Conservation (phyloP, 1,140 invertebrate genomes). For the Reticulitermes speratus region DNA sequence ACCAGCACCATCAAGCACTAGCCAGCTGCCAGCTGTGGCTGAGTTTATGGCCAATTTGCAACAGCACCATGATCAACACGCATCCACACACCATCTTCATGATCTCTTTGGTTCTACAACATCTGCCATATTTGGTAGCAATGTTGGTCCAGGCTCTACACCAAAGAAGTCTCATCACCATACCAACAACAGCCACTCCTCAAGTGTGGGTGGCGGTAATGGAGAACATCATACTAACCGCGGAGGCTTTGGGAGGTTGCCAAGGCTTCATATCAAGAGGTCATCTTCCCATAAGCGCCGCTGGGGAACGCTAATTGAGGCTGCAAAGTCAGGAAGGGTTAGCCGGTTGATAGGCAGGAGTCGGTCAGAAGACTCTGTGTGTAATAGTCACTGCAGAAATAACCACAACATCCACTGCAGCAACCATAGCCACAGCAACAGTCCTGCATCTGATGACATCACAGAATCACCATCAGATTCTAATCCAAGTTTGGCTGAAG, state of each 20-base stretch:
- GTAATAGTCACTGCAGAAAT: conserved; percentile 60
- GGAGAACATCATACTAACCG: conserved; percentile 20
- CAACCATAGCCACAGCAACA: conserved; percentile 45
- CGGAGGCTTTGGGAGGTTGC: background rate
- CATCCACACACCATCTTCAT: conserved; percentile 50
- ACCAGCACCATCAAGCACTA: conserved; percentile 59
- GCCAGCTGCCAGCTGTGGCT: conserved; percentile 66
- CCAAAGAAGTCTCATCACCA: conserved; percentile 45
- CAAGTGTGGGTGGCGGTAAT: background rate
- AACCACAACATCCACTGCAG: conserved; percentile 40
- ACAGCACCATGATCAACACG: conserved; percentile 43
- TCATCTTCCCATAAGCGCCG: conserved; percentile 65
- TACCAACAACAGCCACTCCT: background rate
- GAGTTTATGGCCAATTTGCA: conserved; percentile 72
- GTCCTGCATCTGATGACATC: conserved; percentile 46
- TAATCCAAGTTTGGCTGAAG: conserved; percentile 49
- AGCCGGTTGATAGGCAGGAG: conserved; percentile 71
- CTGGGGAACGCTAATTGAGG: conserved; percentile 81
- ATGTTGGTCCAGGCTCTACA: conserved; percentile 44
- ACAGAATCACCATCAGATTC: conserved; percentile 50
- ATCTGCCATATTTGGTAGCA: conserved; percentile 48
- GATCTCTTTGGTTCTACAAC: conserved; percentile 51
- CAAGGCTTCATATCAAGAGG: conserved; percentile 39
- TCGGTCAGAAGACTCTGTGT: conserved; percentile 80
- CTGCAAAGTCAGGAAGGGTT: conserved; percentile 74